Evolutionary conservation across 2,888 invertebrate genomes (phyloP), one percentile per base, ranked within the genome.

Genomic region (Schizaphis graminum): DNA sequence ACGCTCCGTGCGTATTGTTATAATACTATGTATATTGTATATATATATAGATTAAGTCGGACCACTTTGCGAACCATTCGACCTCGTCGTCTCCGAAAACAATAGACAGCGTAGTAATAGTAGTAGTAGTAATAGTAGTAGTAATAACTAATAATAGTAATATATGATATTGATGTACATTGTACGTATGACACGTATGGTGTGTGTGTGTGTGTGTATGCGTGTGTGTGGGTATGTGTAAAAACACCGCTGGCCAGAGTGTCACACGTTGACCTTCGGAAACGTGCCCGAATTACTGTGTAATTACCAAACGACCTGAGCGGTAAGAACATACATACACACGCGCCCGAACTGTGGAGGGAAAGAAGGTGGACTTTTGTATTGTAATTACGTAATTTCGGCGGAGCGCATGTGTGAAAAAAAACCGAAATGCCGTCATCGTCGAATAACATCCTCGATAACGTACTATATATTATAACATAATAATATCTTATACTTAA

Each of bases 221-320:
- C n/a, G n/a, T n/a, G n/a, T 53, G 21, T 67, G 67, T 77, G 41
- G n/a, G 16, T 35, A n/a, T n/a, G 61, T 53, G 24, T 61, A 35
- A 87, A 92, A 92, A 87, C 92, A 87, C 86, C 92, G 92, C 87
- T 67, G 92, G 49, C 86, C 91, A 85, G 85, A 85, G 85, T 91
- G 91, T 91, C 91, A 57, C 91, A 86, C 91, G 92, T 67, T 87
- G 87, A 92, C 92, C 92, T 92, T 92, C 92, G 92, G n/a, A 93
- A 93, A 93, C 89, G 89, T 89, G 88, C 88, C 92, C 92, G 77
- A 93, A 93, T 93, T 93, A 89, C 92, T 44, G 88, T 77, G 44
- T 89, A 89, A 56, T 93, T 87, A 93, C 53, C 77, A 84, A 89
- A 89, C 88, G 88, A 41, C 21, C 53, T 53, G 77, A 86, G 28